Conservation (phyloP, 2,888 invertebrate species). For the Hartigia nigra region DNA sequence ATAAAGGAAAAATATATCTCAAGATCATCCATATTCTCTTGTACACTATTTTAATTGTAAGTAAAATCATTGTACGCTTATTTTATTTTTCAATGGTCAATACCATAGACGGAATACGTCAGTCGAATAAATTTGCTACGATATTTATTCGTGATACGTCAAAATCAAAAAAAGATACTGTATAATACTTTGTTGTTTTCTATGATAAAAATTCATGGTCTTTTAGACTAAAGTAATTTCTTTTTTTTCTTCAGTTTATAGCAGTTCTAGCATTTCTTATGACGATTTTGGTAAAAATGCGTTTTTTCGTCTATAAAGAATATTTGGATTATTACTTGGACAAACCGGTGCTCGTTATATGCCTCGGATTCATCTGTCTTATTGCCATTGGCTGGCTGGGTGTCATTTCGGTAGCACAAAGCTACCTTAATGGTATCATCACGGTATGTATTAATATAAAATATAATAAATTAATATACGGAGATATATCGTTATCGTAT, state of each 20-base stretch:
- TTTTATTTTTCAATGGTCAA: not conserved
- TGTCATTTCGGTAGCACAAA: slow-evolving; percentile 5
- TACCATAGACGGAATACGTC: not conserved
- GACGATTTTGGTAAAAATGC: slow-evolving; percentile 1
- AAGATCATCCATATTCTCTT: not conserved
- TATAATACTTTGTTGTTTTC: not conserved
- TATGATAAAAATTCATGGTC: not conserved
- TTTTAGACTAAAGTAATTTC: not conserved
- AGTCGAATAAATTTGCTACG: not conserved
- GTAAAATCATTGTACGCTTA: not conserved
- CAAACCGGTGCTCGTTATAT: slow-evolving; percentile 10
- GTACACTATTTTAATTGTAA: not conserved
- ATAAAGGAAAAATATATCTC: not conserved
- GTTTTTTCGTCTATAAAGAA: not conserved
- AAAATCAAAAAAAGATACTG: not conserved
- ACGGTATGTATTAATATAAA: slow-evolving; percentile 11
- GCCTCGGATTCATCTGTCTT: not conserved
- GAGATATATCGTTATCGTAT: not conserved
- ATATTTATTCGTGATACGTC: not conserved
- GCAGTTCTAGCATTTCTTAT: not conserved
- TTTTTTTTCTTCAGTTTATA: not conserved
- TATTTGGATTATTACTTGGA: slow-evolving; percentile 17
- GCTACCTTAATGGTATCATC: slow-evolving; percentile 13
- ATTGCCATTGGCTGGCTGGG: slow-evolving; percentile 14
- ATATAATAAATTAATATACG: not conserved